Base-by-base conservation (phyloP, 2,888 invertebrate species). In the Criorhina ranunculi region DNA sequence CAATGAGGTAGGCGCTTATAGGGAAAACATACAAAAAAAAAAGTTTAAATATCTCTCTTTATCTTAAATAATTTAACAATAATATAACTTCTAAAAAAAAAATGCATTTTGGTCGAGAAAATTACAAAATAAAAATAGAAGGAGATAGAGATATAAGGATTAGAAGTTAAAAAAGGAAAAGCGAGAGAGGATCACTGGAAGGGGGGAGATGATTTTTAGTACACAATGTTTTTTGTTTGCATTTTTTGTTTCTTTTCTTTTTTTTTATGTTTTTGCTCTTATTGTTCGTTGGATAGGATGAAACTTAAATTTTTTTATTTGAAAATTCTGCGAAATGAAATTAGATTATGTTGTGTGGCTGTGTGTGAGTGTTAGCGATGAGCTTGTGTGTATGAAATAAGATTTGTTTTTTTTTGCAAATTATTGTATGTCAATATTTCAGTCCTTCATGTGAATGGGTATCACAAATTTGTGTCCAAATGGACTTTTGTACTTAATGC, bases 401-500 rank as follows among this genome's bases (percentile, higher is more conserved):
- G 62, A 60, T 70, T 80, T 80, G 35, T 87, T 77, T 78, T 77
- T 67, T 86, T 87, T 86, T 78, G 37, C 60, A 69, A 75, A 57
- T 70, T 70, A 59, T 70, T 87, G 73, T 80, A 88, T 88, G 66
- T 89, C 88, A 88, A 88, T 89, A 88, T 89, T 90, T 91, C 91
- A 91, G 90, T 91, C 91, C 90, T 91, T 91, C 89, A 89, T 91
- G 90, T 95, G 95, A 88, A 96, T 92, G 55, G 96, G 95, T 91
- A 96, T 95, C 88, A 96, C 95, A 92, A 95, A 96, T 92, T 96
- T 96, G 72, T 95, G 94, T 69, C 96, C 96, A 89, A 97, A 98
- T 6, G 98, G 98, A 87, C 97, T 95, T 89, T 95, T 94, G 93
- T 97, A 98, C 86, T 93, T 93, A 89, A 98, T 95, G 72, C 95